A percentile compares a stretch with the other conserved stretches of the same genome.
These are phyloP conservation scores for Nannoperca australis DNA, from an alignment of 2,797 vertebrate genomes.

Conservation along the genomic window DNA sequence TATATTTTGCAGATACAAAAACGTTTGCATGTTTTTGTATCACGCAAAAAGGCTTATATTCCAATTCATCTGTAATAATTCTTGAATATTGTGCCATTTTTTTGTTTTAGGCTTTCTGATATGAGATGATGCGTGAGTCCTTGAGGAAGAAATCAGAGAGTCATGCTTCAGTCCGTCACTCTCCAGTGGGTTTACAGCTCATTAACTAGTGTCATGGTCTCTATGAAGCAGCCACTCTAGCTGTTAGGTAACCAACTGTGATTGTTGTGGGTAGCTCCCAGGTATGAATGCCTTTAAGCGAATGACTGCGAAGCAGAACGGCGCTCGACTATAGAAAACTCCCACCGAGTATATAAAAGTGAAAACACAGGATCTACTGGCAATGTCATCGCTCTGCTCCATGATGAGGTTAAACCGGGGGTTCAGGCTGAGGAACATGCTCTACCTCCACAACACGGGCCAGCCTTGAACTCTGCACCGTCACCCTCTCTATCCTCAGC, in stretches of 20 bases:
- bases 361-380: conserved; percentile 34
- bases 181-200: conserved; percentile 25
- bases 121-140: conserved; percentile 28
- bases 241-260: conserved; percentile 4
- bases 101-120: conserved; percentile 52
- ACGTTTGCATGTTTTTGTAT: not conserved
- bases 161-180: conserved; percentile 4
- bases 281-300: conserved; percentile 38
- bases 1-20: not conserved
- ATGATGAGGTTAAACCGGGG: conserved; percentile 39
- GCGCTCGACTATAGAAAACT: conserved; percentile 19
- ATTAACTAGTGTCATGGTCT: conserved; percentile 20
- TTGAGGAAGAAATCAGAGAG: conserved; percentile 23
- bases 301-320: conserved; percentile 30
- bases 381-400: conserved; percentile 60
- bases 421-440: conserved; percentile 47
- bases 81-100: conserved; percentile 21
- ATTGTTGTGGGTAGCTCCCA: conserved; percentile 12
- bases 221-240: conserved; percentile 21
- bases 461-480: conserved; percentile 66
- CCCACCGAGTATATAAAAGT: not conserved
- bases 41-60: not conserved
- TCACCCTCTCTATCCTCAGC: conserved; percentile 49
- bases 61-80: not conserved
- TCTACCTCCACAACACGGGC: conserved; percentile 68